These are phyloP conservation scores for Nannoperca australis DNA, from an alignment of 2,797 vertebrate species.

Conservation along the genomic window DNA sequence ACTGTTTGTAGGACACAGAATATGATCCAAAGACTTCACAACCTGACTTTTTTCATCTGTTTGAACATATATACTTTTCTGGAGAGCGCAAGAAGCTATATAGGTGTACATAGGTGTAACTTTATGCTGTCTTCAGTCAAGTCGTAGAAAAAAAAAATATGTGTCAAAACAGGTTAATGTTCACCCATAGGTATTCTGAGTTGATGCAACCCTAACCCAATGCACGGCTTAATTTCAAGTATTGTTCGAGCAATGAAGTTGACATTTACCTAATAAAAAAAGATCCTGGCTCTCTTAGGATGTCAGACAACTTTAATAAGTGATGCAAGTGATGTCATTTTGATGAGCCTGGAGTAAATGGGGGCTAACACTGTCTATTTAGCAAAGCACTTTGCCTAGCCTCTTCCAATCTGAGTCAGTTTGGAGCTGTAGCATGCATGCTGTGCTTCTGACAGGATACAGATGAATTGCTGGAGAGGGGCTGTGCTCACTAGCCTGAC, in stretches of 20 bases:
- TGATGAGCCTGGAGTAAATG: constrained; percentile 56
- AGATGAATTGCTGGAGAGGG: constrained; percentile 71
- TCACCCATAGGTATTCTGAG: constrained; percentile 11
- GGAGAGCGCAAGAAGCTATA: not conserved
- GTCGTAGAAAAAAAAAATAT: not conserved
- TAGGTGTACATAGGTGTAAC: not conserved
- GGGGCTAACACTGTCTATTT: constrained; percentile 59
- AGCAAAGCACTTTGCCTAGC: constrained; percentile 58
- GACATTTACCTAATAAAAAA: constrained; percentile 22
- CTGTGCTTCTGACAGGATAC: constrained; percentile 76
- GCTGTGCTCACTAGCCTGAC: constrained; percentile 64
- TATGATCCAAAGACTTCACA: not conserved
- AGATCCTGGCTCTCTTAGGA: constrained; percentile 13
- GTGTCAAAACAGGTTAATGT: not conserved
- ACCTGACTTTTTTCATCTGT: not conserved
- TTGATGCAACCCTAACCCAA: constrained; percentile 24
- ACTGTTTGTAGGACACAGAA: not conserved
- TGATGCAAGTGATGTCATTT: constrained; percentile 47
- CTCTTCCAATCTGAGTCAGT: constrained; percentile 58
- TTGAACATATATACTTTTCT: constrained; percentile 4
- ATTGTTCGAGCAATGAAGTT: constrained; percentile 19
- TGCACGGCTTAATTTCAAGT: constrained; percentile 27
- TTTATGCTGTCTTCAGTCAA: constrained; percentile 10
- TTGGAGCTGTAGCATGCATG: constrained; percentile 58
- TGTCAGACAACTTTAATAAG: constrained; percentile 41